Conservation (phyloP, 2,888 invertebrate genomes). For the Eulithis prunata region DNA sequence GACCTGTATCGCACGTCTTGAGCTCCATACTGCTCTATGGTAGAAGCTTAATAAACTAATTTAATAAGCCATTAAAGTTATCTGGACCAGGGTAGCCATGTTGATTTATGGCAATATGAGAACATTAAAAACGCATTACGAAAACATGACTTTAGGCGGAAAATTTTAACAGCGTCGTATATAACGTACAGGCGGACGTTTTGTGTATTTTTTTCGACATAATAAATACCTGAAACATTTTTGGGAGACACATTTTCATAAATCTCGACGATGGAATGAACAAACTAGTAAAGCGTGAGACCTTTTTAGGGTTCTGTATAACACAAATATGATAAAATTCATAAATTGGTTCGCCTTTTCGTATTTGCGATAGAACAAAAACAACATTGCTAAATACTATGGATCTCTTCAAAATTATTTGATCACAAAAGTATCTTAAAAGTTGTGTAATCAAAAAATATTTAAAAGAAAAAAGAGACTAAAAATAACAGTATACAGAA, state of each 20-base stretch:
- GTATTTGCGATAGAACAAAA: too few relatives aligned
- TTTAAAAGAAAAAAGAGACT: too few relatives aligned
- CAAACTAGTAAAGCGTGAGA: slow-evolving; percentile 9
- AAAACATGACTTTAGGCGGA: slow-evolving; percentile 82
- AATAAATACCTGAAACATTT: slow-evolving; percentile 46
- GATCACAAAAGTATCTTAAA: too few relatives aligned
- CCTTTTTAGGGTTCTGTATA: slow-evolving; percentile 6
- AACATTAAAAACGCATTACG: slow-evolving; percentile 84
- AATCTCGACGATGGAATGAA: slow-evolving; percentile 23
- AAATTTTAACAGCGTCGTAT: slow-evolving; percentile 77
- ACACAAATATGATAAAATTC: too few relatives aligned
- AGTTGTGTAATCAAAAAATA: too few relatives aligned
- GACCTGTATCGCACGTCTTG: background rate
- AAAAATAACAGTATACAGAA: too few relatives aligned
- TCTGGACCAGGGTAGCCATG: slow-evolving; percentile 80
- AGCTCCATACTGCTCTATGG: slow-evolving; percentile 45
- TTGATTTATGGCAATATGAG: slow-evolving; percentile 83
- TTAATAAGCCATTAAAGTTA: slow-evolving; percentile 83
- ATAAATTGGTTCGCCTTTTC: too few relatives aligned
- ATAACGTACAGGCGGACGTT: slow-evolving; percentile 67
- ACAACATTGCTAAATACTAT: too few relatives aligned
- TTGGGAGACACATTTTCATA: slow-evolving; percentile 35
- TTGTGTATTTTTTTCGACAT: slow-evolving; percentile 59
- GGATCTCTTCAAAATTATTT: too few relatives aligned
- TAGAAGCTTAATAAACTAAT: slow-evolving; percentile 68